These are phyloP conservation scores for Ptychobarbus kaznakovi DNA, from an alignment of 2,797 vertebrate species.

Conservation along the genomic window DNA sequence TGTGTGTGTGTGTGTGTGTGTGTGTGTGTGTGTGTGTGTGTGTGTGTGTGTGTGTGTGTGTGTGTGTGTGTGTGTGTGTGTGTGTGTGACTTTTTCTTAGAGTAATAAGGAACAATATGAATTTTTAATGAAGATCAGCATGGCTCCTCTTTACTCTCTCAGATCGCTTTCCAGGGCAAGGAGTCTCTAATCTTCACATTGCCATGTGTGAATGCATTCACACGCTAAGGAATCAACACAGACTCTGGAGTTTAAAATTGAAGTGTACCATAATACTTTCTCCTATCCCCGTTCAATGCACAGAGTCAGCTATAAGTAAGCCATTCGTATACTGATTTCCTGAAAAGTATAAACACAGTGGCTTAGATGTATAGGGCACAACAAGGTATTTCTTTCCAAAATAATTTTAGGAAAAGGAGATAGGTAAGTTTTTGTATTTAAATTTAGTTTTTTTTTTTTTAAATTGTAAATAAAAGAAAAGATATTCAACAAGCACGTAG, in stretches of 20 bases:
- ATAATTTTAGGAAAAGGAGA: too few species aligned
- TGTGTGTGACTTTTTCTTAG: slow-evolving; percentile 61
- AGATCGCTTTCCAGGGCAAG: slow-evolving; percentile 77
- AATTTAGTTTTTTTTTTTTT: too few species aligned
- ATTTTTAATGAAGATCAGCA: slow-evolving; percentile 76
- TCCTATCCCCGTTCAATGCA: not conserved
- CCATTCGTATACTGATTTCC: slow-evolving; percentile 1
- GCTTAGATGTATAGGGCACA: slow-evolving; percentile 20
- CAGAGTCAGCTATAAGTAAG: slow-evolving; percentile 21
- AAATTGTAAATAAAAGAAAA: not conserved
- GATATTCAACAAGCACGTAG: not conserved
- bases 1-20: not conserved
- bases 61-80: slow-evolving; percentile 58
- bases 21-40: not conserved
- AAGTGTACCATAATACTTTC: slow-evolving; percentile 6
- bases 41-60: slow-evolving; percentile 24
- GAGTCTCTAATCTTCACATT: slow-evolving; percentile 73
- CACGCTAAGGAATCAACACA: slow-evolving; percentile 8
- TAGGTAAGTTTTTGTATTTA: too few species aligned
- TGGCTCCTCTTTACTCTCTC: slow-evolving; percentile 71
- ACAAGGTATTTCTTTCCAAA: not conserved
- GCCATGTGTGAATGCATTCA: slow-evolving; percentile 31
- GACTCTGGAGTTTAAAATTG: slow-evolving; percentile 17
- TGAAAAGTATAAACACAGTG: slow-evolving; percentile 7
- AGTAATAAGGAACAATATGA: slow-evolving; percentile 69